These are phyloP conservation scores for Mus caroli DNA, from an alignment of 2,797 vertebrate species.

Conservation along the genomic window DNA sequence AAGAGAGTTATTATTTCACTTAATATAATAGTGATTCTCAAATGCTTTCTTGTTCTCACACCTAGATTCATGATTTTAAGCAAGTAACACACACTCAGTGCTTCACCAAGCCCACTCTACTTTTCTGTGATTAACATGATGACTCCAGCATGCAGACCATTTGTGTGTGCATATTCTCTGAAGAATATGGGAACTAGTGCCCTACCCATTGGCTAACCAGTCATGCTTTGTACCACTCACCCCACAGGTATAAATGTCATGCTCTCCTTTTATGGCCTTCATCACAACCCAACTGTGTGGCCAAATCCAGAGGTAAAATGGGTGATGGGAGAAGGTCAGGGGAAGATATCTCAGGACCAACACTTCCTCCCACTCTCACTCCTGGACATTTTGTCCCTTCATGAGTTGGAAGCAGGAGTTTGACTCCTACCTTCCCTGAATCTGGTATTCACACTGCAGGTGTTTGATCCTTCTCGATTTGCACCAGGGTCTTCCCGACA, in stretches of 20 bases:
- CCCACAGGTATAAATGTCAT: neutral
- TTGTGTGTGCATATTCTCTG: neutral
- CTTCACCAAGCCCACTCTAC: neutral
- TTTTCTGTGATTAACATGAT: neutral
- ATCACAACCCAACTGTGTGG: slow-evolving; percentile 16
- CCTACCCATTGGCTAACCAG: no score
- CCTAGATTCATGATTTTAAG: neutral
- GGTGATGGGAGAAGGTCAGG: neutral
- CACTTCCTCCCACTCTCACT: neutral
- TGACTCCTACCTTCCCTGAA: neutral
- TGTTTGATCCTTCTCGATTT: slow-evolving; percentile 91
- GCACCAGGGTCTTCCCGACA: slow-evolving; percentile 88
- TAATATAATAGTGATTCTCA: neutral
- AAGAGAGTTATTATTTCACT: neutral
- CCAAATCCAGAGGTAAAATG: slow-evolving; percentile 20
- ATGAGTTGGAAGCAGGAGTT: neutral
- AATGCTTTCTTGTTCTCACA: neutral
- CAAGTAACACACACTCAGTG: neutral
- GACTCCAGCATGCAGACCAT: neutral
- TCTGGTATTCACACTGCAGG: slow-evolving; percentile 79
- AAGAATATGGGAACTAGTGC: neutral
- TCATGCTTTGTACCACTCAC: neutral
- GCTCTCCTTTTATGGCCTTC: neutral
- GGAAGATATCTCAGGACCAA: neutral
- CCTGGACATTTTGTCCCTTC: no score